phyloP scores from a whole-genome alignment of 1,140 invertebrate species.

The Arion vulgaris region DNA sequence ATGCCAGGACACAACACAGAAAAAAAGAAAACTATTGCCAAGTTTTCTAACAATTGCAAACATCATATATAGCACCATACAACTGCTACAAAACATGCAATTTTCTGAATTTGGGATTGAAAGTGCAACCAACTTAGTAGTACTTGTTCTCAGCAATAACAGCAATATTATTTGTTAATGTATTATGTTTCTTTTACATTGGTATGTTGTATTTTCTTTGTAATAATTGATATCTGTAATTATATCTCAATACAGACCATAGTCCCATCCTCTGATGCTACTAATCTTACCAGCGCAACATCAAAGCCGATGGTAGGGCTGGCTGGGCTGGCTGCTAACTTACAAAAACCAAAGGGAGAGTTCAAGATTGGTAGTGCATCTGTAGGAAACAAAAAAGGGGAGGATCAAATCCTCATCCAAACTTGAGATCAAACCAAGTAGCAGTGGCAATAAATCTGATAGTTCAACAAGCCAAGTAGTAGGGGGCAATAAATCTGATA shows the following conservation, averaged over 20 bases:
- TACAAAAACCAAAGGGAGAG: constrained; percentile 57
- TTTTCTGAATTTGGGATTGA: no score
- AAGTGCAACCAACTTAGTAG: no score
- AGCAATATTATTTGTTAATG: no score
- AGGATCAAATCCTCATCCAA: constrained; percentile 38
- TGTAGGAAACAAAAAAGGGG: constrained; percentile 47
- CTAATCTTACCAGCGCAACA: constrained; percentile 31
- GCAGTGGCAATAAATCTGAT: constrained; percentile 35
- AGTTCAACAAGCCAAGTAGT: constrained; percentile 28
- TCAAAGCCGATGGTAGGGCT: constrained; percentile 70
- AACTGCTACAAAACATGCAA: no score
- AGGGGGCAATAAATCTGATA: background rate
- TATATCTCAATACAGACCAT: constrained; percentile 12
- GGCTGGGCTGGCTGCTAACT: constrained; percentile 72
- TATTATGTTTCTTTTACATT: no score
- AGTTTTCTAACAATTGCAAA: no score
- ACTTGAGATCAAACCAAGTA: constrained; percentile 35
- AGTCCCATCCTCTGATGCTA: constrained; percentile 38
- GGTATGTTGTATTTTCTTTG: no score
- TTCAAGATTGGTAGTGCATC: constrained; percentile 53
- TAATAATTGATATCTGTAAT: no score
- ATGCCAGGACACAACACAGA: no score
- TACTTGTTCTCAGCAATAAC: no score
- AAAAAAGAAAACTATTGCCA: no score
- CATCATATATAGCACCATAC: no score